Percentiles rank a stretch among this genome's conserved stretches.
Evolutionary conservation across 2,888 invertebrate species (phyloP).

Genomic region (Brenthis ino): DNA sequence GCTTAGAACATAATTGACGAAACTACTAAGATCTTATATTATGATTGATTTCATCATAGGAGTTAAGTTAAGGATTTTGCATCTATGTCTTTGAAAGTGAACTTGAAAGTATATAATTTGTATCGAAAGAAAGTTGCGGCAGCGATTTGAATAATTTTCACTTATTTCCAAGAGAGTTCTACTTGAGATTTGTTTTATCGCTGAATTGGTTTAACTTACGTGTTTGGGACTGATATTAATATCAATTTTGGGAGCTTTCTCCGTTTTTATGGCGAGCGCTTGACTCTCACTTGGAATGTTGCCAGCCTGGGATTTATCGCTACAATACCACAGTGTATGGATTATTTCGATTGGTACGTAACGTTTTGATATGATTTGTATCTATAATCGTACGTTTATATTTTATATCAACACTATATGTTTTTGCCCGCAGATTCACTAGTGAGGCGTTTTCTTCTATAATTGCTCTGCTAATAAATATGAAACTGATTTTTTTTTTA

Average conservation of each 20-base stretch:
- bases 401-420: no score
- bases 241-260: constrained; percentile 25
- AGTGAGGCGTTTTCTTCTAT: no score
- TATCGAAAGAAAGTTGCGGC: not conserved
- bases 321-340: constrained; percentile 5
- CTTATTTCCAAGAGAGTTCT: constrained; percentile 15
- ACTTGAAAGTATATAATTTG: not conserved
- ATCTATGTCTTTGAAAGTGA: not conserved
- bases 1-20: no score
- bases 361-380: not conserved
- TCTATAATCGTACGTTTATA: no score
- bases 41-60: no score
- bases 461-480: no score
- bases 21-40: no score
- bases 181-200: constrained; percentile 16
- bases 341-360: not conserved
- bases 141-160: constrained; percentile 12
- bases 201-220: constrained; percentile 17
- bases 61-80: no score
- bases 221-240: constrained; percentile 31
- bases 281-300: constrained; percentile 14
- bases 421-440: no score
- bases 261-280: constrained; percentile 19
- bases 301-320: constrained; percentile 28
- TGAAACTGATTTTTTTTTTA: no score